Evolutionary conservation across 2,113 vertebrate species (phyloP).

Genomic region (Ciconia stormi): DNA sequence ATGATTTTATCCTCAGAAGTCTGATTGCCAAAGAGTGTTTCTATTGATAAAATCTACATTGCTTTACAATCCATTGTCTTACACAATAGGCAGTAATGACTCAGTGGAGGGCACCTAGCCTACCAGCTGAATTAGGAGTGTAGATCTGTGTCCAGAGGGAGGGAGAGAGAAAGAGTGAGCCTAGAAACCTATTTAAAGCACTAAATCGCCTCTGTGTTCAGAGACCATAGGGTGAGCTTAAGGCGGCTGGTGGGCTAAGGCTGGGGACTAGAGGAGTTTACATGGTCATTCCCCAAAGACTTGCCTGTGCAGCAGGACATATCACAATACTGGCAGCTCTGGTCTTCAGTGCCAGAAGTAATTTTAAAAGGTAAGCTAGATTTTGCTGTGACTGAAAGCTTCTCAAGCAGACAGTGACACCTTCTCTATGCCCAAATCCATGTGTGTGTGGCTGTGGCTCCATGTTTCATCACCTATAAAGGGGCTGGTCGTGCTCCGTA

Average conservation of each 20-base stretch:
- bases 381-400: background rate
- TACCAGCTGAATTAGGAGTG: background rate
- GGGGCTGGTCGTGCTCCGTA: background rate
- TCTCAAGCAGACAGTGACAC: background rate
- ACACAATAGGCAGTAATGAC: background rate
- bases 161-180: background rate
- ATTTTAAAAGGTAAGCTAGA: background rate
- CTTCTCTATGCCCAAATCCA: background rate
- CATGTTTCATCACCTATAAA: background rate
- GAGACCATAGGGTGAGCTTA: background rate
- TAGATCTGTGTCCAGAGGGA: background rate
- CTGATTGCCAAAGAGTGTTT: constrained; percentile 17
- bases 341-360: background rate
- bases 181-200: background rate
- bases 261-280: background rate
- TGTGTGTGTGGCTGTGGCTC: background rate
- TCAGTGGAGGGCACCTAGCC: background rate
- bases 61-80: constrained; percentile 11
- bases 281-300: background rate
- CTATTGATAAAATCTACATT: constrained; percentile 20
- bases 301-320: background rate
- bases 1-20: constrained; percentile 1
- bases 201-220: background rate
- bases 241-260: background rate
- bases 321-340: background rate